Percentiles rank a stretch among this genome's conserved stretches.
phyloP scores from a whole-genome alignment of 2,113 vertebrate genomes.

The Triplophysa dalaica region DNA sequence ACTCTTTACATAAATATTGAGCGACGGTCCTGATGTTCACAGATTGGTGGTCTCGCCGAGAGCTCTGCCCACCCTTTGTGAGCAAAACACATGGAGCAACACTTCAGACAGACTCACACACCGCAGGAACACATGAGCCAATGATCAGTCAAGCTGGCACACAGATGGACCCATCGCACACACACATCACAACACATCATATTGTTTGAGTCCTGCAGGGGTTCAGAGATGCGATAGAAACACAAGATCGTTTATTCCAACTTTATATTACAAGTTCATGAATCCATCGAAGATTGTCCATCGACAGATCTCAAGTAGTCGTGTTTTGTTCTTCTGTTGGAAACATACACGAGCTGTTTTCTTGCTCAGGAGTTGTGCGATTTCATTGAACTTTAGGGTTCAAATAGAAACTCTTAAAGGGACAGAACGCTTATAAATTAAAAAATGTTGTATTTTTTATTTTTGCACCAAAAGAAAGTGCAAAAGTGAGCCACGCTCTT shows the following conservation, averaged over 20 bases:
- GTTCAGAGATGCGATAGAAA: background rate
- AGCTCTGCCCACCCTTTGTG: slow-evolving; percentile 48
- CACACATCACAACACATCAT: slow-evolving; percentile 25
- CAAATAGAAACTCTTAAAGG: slow-evolving; percentile 2
- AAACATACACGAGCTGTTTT: background rate
- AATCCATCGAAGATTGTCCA: no score
- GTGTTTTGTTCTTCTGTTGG: no score
- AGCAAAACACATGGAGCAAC: slow-evolving; percentile 63
- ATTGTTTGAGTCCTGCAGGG: background rate
- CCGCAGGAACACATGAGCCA: slow-evolving; percentile 58
- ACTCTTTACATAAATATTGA: background rate
- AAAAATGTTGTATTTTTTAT: background rate
- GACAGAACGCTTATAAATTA: slow-evolving; percentile 1
- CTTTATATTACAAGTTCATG: background rate
- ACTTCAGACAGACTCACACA: slow-evolving; percentile 58
- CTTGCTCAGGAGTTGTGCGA: slow-evolving; percentile 1
- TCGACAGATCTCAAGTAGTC: no score
- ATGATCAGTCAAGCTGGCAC: slow-evolving; percentile 62
- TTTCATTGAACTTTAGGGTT: no score
- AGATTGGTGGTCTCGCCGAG: slow-evolving; percentile 62
- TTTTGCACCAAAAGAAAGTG: background rate
- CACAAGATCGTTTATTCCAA: background rate
- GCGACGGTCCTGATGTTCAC: slow-evolving; percentile 65
- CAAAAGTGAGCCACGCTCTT: no score
- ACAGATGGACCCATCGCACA: slow-evolving; percentile 60